These are phyloP conservation scores for Pachycephala philippinensis DNA, from an alignment of 2,113 vertebrate genomes.

Conservation along the genomic window DNA sequence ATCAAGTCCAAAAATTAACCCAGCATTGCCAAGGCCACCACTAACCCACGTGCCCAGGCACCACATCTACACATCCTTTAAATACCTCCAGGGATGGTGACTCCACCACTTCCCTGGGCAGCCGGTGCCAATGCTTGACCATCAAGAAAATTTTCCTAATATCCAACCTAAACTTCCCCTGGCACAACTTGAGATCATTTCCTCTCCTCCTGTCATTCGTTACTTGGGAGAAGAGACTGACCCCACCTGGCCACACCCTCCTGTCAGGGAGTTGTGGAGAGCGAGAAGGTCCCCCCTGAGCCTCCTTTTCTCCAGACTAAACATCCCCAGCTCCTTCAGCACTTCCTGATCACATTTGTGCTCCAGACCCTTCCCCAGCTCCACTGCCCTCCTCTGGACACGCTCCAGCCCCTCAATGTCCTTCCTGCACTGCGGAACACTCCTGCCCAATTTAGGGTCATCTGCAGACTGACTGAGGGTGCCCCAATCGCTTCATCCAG, in stretches of 20 bases:
- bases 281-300: neutral
- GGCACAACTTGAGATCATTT: neutral
- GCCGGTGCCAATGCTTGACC: neutral
- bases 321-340: neutral
- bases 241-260: neutral
- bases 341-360: neutral
- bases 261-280: neutral
- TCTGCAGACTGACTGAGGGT: neutral
- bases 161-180: neutral
- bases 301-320: neutral
- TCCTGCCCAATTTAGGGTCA: neutral
- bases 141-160: neutral
- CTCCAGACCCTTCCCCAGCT: neutral
- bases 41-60: neutral
- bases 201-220: neutral
- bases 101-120: neutral
- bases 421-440: neutral
- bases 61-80: neutral
- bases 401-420: rapidly evolving
- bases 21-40: neutral
- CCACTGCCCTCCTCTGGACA: neutral
- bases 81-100: neutral
- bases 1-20: neutral
- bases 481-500: neutral
- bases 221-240: neutral